phyloP scores from a whole-genome alignment of 1,140 invertebrate genomes.

The Cydia strobilella region DNA sequence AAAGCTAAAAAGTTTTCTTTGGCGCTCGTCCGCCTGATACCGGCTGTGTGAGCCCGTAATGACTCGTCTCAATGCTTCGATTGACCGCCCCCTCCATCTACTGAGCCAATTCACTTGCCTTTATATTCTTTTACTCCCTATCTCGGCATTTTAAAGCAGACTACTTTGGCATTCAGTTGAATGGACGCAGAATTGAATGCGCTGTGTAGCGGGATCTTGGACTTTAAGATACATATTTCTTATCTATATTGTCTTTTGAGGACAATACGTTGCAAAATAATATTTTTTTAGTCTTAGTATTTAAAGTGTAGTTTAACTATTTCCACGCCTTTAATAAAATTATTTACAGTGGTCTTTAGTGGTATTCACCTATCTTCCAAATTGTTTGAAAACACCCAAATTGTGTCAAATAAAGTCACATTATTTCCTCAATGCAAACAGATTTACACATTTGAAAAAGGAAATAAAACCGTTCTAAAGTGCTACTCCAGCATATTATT shows the following conservation, averaged over 20 bases:
- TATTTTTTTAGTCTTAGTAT: background rate
- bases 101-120: conserved; percentile 64
- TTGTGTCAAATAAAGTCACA: too few relatives aligned
- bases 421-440: too few relatives aligned
- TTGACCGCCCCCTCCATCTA: conserved; percentile 68
- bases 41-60: conserved; percentile 54
- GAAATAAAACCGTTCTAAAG: conserved; percentile 20
- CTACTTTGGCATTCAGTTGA: conserved; percentile 52
- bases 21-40: conserved; percentile 21
- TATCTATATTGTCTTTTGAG: conserved; percentile 4
- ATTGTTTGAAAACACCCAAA: too few relatives aligned
- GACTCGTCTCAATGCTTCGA: conserved; percentile 71
- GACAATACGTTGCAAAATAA: background rate
- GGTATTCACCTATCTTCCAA: too few relatives aligned
- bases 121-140: conserved; percentile 68
- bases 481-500: conserved; percentile 17
- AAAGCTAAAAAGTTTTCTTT: conserved; percentile 22
- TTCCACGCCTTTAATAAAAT: too few relatives aligned
- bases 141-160: conserved; percentile 57
- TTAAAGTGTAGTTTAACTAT: too few relatives aligned
- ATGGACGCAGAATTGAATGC: conserved; percentile 41
- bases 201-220: conserved; percentile 12
- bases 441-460: background rate
- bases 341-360: too few relatives aligned
- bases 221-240: conserved; percentile 25